These are phyloP conservation scores for Discoglossus pictus DNA, from an alignment of 2,797 vertebrate species.

Conservation along the genomic window DNA sequence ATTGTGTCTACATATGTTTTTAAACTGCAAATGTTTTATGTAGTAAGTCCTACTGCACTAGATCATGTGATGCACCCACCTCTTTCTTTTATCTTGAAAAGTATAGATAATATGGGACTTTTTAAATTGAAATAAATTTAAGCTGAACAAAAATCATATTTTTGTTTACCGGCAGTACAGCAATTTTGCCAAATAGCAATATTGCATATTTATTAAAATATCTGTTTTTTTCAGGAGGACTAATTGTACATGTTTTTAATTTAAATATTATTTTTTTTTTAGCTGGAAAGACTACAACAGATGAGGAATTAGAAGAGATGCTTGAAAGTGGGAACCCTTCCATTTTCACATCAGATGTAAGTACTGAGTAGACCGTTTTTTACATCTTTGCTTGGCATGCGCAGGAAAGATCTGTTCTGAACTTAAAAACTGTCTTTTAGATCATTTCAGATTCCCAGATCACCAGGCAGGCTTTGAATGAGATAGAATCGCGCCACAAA, in stretches of 20 bases:
- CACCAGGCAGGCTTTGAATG: conserved; percentile 88
- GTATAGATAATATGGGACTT: too few relatives aligned
- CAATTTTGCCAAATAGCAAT: neutral
- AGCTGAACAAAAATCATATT: too few relatives aligned
- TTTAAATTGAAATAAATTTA: too few relatives aligned
- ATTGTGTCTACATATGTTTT: too few relatives aligned
- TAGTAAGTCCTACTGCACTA: too few relatives aligned
- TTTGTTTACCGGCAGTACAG: too few relatives aligned
- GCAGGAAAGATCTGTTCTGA: neutral
- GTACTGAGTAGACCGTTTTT: conserved; percentile 52
- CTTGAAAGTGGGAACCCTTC: conserved; percentile 90
- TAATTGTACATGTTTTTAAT: too few relatives aligned
- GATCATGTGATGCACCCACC: too few relatives aligned
- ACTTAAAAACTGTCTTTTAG: conserved; percentile 63
- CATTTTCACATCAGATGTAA: conserved; percentile 91
- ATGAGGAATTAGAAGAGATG: conserved; percentile 93
- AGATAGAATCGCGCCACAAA: conserved; percentile 92
- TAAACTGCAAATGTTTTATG: too few relatives aligned
- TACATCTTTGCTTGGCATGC: too few relatives aligned
- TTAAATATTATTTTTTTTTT: conserved; percentile 34
- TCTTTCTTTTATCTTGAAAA: too few relatives aligned
- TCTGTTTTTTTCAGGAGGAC: neutral
- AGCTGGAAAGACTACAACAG: conserved; percentile 89
- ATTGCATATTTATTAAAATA: neutral
- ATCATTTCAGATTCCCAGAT: conserved; percentile 94